Evolutionary conservation across 2,888 invertebrate species (phyloP), one percentile per base, ranked within the genome.

Genomic region (Pyrgus malvae): DNA sequence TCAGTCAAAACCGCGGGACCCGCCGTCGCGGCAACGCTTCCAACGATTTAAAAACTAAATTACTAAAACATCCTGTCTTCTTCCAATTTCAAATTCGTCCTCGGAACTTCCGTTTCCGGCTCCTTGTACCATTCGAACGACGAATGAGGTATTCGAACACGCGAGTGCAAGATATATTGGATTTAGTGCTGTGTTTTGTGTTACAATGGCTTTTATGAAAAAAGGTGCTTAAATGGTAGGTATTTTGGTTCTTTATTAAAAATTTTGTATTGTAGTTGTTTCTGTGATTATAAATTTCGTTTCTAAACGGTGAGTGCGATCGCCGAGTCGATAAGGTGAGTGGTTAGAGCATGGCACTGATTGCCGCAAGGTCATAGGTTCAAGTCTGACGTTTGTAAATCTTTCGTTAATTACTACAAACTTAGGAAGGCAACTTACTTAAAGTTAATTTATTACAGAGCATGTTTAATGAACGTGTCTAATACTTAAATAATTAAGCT

Each of bases 1-100:
- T 80, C 87, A 89, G 88, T 88, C 80, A 75, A 80, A 81, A 76
- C 74, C 76, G 72, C 79, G 79, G 71, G 76, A 65, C 64, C 74
- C 72, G 74, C 49, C 51, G 51, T 70, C 72, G 68, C 74, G 69
- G 78, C 76, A 78, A 80, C 76, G 77, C 71, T 69, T 59, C 65
- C 49, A 48, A 40, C 55, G 6, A 25, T 5, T 37, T 16, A 14
- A 3, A 37, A 17, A 49, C 23, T 31, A 19, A 6, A 16, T 8
- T 0, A 14, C 9, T 6, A 33, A 45, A 29, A 44, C 27, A n/a
- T 27, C 40, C 23, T 23, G 40, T 40, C 11, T 38, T 21, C 38
- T 19, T 17, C 19, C 21, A 11, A 38, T 19, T 38, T 21, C 4
- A 19, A 31, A n/a, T n/a, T n/a, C n/a, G n/a, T n/a, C n/a, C n/a